Percentiles rank a stretch among this genome's conserved stretches.
Conservation (phyloP, 2,888 invertebrate genomes). For the Bedellia somnulentella region DNA sequence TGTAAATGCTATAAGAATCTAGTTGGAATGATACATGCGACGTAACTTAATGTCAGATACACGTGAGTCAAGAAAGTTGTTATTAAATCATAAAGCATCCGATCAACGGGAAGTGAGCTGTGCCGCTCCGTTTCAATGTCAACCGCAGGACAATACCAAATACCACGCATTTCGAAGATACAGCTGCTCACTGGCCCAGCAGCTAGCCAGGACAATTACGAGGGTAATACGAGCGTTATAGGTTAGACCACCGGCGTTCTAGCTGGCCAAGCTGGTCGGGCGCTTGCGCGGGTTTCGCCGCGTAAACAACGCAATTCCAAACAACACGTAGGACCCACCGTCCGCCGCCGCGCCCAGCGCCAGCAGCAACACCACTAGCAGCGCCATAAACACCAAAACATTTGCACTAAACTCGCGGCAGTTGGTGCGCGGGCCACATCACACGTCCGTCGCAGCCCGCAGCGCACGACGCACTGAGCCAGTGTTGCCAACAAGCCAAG, state of each 20-base stretch:
- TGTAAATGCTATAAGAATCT: too few relatives aligned
- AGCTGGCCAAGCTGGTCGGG: too few relatives aligned
- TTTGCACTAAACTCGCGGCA: conserved; percentile 60
- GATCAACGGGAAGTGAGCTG: conserved; percentile 1
- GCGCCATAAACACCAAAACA: conserved; percentile 78
- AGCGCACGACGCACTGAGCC: conserved; percentile 20
- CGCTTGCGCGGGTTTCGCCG: conserved; percentile 4
- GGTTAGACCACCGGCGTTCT: conserved; percentile 52
- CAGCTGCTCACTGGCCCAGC: conserved; percentile 1
- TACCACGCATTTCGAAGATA: background rate
- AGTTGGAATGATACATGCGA: too few relatives aligned
- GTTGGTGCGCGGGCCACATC: conserved; percentile 38
- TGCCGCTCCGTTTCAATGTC: background rate
- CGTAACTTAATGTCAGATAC: too few relatives aligned
- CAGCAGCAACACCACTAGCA: conserved; percentile 68
- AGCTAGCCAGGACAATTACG: conserved; percentile 21
- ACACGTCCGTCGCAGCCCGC: conserved; percentile 21
- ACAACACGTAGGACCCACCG: conserved; percentile 29
- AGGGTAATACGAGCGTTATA: conserved; percentile 25
- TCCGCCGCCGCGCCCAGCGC: conserved; percentile 51
- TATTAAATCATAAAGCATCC: background rate
- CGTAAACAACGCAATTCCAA: conserved; percentile 44
- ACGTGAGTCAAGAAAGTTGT: conserved; percentile 5
- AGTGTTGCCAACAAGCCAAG: too few relatives aligned
- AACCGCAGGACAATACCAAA: background rate